Conservation (phyloP, 2,113 vertebrate genomes). For the Apteryx owenii region DNA sequence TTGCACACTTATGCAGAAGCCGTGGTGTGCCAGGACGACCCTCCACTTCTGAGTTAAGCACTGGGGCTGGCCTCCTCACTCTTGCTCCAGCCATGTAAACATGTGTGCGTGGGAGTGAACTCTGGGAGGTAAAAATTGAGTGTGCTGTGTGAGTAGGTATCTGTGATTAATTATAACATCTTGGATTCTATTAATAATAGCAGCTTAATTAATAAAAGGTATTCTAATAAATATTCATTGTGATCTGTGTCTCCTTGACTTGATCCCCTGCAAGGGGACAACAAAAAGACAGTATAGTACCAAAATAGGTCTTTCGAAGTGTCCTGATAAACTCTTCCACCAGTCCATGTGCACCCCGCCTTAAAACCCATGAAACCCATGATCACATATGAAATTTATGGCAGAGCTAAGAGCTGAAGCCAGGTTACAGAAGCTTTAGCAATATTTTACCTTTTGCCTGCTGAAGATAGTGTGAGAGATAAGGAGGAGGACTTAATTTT, state of each 20-base stretch:
- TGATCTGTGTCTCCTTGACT: background rate
- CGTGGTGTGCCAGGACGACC: accelerated
- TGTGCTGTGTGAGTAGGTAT: background rate
- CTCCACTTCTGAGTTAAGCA: background rate
- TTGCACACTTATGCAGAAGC: background rate
- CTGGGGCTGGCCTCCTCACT: background rate
- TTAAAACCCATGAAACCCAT: background rate
- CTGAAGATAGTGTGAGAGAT: background rate
- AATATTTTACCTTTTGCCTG: background rate
- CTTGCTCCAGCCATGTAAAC: accelerated
- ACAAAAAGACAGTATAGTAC: background rate
- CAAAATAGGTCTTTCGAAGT: background rate
- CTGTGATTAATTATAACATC: background rate
- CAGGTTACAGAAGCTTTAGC: background rate
- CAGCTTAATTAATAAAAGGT: background rate
- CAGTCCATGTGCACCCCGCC: background rate
- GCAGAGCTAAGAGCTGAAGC: background rate
- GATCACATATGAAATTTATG: background rate
- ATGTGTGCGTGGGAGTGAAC: background rate
- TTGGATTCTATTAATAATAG: background rate
- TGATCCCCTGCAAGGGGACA: background rate
- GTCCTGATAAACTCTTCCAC: background rate
- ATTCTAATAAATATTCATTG: background rate
- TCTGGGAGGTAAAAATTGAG: background rate
- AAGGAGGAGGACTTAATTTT: background rate